phyloP scores from a whole-genome alignment of 1,140 invertebrate species.

The Papilio polyxenes region DNA sequence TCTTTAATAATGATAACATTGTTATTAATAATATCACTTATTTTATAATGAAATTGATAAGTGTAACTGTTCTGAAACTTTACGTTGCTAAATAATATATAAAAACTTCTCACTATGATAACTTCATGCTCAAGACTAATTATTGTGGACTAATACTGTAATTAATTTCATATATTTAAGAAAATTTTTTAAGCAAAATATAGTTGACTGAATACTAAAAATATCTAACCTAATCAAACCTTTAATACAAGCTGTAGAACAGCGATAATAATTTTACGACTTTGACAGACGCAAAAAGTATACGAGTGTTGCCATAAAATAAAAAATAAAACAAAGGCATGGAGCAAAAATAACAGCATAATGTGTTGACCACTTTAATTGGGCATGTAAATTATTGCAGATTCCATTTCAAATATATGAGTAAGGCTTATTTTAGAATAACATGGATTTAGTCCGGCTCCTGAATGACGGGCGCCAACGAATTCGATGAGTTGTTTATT shows the following conservation, averaged over 20 bases:
- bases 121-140: background rate
- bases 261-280: conserved; percentile 1
- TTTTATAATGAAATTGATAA: no score
- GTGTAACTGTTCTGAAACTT: no score
- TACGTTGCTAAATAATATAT: no score
- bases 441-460: conserved; percentile 36
- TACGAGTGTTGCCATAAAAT: conserved; percentile 1
- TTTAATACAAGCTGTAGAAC: background rate
- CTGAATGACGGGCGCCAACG: conserved; percentile 36
- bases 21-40: background rate
- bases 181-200: background rate
- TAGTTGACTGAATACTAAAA: background rate
- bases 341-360: background rate
- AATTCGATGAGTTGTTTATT: conserved; percentile 40
- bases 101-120: no score
- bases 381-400: conserved; percentile 34
- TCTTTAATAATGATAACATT: background rate
- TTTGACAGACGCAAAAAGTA: background rate
- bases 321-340: conserved; percentile 8
- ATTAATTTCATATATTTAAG: background rate
- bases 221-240: background rate
- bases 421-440: conserved; percentile 39
- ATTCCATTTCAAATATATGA: conserved; percentile 34
- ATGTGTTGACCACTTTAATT: conserved; percentile 35
- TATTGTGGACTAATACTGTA: background rate